Evolutionary conservation across 2,888 invertebrate species (phyloP).

Genomic region (Heliconius charithonia): DNA sequence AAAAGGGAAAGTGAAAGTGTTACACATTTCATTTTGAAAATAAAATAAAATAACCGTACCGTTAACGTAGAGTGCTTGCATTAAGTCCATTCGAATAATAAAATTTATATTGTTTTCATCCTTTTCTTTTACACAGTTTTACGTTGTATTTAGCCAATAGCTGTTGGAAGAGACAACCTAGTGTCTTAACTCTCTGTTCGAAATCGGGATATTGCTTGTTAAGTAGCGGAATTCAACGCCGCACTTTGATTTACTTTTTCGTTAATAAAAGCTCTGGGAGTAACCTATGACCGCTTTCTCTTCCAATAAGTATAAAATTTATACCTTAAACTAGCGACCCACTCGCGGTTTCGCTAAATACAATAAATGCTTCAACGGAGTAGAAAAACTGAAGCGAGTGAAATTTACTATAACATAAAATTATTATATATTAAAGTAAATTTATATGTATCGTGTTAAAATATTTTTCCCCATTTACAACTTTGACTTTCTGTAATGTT

Average conservation of each 20-base stretch:
- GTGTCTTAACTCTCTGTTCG: neutral
- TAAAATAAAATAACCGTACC: neutral
- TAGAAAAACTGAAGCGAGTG: no score
- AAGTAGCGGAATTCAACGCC: neutral
- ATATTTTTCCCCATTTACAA: neutral
- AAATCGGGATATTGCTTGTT: neutral
- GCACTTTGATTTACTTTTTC: neutral
- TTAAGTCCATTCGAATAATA: neutral
- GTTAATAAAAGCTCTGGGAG: no score
- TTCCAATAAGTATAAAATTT: no score
- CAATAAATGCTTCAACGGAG: no score
- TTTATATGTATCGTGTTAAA: neutral
- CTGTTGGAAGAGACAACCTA: neutral
- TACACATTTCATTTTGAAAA: neutral
- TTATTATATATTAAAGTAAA: neutral
- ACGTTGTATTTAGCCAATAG: neutral
- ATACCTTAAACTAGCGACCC: no score
- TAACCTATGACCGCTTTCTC: neutral
- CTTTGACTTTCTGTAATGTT: neutral
- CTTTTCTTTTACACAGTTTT: neutral
- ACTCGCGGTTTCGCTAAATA: no score
- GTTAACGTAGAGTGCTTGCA: neutral
- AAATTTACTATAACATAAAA: no score
- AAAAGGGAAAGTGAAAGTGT: constrained; percentile 22
- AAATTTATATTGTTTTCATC: neutral